Base-by-base conservation (phyloP, 1,140 invertebrate genomes). In the Lepidurus apus region DNA sequence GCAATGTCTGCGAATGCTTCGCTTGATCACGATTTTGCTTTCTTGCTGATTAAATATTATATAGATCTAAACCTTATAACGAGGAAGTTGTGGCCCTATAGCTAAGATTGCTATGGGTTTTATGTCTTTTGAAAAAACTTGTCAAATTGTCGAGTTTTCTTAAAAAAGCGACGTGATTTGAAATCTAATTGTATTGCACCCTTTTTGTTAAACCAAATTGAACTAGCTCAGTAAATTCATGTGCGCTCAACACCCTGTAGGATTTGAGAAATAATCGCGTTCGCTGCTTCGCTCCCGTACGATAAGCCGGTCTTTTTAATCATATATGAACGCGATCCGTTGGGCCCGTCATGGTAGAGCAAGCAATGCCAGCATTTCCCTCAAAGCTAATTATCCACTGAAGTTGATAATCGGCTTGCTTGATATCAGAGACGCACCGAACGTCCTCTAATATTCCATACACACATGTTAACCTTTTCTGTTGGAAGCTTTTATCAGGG, bases 381-480 rank as follows among this genome's bases (percentile, higher is more conserved):
- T 5, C 5, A 65, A 65, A 65, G 53, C 53, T 65, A 65, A 65
- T 65, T 65, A 65, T 65, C 53, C 53, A 65, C 13, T 21, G 53
- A 65, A 65, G 53, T 65, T 21, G 53, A 13, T 65, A 65, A 65
- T 65, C 53, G 53, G 53, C 53, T 65, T 65, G 6, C 53, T 65
- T 21, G 53, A 21, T 65, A 65, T 65, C 53, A 65, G 53, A 65
- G 53, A 65, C 53, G 13, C 6, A 4, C 53, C 53, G 53, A 65
- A 65, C 53, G 53, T 65, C 53, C 17, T 65, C 53, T 21, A 65
- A 17, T 65, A 65, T 65, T 65, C 53, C 53, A 21, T 65, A 65
- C 53, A 65, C 53, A 65, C 53, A 65, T 65, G 53, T 65, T 65
- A 65, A 65, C 53, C 53, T 65, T 65, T 65, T 65, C 13, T 7